Evolutionary conservation across 2,888 invertebrate genomes (phyloP), one percentile per base, ranked within the genome.

Genomic region (Leuctra nigra): DNA sequence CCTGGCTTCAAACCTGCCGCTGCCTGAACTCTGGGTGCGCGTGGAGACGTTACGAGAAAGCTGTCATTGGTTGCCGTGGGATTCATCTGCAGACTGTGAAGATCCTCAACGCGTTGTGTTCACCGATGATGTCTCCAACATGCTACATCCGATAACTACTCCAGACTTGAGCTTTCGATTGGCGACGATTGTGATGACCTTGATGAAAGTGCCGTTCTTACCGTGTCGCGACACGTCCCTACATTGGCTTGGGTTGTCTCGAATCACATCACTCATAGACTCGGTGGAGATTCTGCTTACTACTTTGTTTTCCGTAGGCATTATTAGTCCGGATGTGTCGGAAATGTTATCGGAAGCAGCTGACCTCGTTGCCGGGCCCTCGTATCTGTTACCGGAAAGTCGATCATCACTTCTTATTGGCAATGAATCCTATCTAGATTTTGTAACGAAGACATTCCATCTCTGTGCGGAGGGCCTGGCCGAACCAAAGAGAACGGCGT

Each of bases 11-110:
- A 81, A 84, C 52, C 72, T 91, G 67, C 89, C 89, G 23, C 73
- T 84, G 66, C 79, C 82, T 67, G 82, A 83, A 63, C 75, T 88
- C 61, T 90, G 89, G 90, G 73, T 83, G 63, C 79, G 89, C 59
- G 80, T 84, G 58, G 89, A 88, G 72, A 81, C 82, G 11, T 72
- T 86, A 55, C 44, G 44, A n/a, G 85, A 83, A 65, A 79, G 81
- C 16, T 82, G 79, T 64, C 84, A 84, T 71, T 89, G 86, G 79
- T 74, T 85, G 35, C 82, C 85, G 1, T 66, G 70, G 7, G 74
- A 71, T 18, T 70, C 69, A 25, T 73, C 72, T 41, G 66, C 70
- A 35, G 67, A 73, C n/a, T 74, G 79, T 66, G 75, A 77, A 64
- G 82, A 83, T 75, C 77, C 84, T 59, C 81, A 86, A 70, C 77